Percentiles rank a stretch among this genome's conserved stretches.
phyloP scores from a whole-genome alignment of 2,888 invertebrate genomes.

The Stenotaenia linearis region DNA sequence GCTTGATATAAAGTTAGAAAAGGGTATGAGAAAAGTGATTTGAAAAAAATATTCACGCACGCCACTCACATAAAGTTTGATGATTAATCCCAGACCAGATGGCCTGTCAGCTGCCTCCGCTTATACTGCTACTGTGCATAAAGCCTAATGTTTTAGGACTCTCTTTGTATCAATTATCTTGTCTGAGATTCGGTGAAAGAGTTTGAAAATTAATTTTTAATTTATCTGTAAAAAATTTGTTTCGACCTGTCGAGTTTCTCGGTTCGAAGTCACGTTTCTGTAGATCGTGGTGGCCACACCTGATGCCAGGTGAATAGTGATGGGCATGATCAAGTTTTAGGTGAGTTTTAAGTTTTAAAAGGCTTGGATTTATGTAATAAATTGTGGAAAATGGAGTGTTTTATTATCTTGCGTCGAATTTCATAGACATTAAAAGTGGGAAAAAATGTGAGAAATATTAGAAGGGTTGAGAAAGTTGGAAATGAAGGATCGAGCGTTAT shows the following conservation, averaged over 20 bases:
- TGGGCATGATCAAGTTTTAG: slow-evolving; percentile 12
- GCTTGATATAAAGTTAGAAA: slow-evolving; percentile 5
- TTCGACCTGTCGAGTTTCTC: background rate
- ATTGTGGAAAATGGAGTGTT: slow-evolving; percentile 14
- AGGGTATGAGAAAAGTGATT: slow-evolving; percentile 17
- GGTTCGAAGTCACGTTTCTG: background rate
- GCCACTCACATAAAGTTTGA: slow-evolving; percentile 20
- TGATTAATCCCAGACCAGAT: slow-evolving; percentile 24
- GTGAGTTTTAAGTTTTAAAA: slow-evolving; percentile 10
- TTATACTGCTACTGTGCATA: slow-evolving; percentile 13
- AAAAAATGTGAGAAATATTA: background rate
- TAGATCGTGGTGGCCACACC: slow-evolving; percentile 11
- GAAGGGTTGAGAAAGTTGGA: background rate
- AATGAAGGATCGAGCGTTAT: background rate
- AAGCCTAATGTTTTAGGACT: background rate
- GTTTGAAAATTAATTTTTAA: background rate
- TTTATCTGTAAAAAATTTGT: background rate
- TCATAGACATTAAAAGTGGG: background rate
- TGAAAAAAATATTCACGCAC: slow-evolving; percentile 15
- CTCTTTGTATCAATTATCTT: slow-evolving; percentile 6
- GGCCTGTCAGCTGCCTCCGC: slow-evolving; percentile 20
- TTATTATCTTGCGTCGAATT: background rate
- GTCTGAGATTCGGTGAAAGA: slow-evolving; percentile 20
- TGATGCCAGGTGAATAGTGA: background rate
- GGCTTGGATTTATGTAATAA: background rate